Evolutionary conservation across 2,888 invertebrate species (phyloP).

Genomic region (Brachynemurus nebulosus): DNA sequence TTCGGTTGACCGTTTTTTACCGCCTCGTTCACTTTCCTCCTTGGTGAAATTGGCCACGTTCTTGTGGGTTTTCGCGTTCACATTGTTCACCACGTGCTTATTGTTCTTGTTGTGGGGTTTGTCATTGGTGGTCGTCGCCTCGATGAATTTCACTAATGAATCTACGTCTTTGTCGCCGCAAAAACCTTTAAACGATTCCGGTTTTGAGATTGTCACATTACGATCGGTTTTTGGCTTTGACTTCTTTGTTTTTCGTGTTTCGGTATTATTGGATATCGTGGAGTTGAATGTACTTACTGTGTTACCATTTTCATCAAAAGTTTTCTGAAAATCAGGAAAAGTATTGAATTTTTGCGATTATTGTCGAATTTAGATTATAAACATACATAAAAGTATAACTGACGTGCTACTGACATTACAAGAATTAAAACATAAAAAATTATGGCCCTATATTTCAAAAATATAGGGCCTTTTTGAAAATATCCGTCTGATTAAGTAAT

Average conservation of each 20-base stretch:
- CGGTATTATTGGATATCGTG: constrained; percentile 31
- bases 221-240: constrained; percentile 37
- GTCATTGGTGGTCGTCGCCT: constrained; percentile 29
- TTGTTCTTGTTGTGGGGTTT: constrained; percentile 27
- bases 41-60: constrained; percentile 8
- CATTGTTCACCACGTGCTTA: constrained; percentile 24
- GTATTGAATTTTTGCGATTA: too few species aligned
- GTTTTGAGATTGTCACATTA: constrained; percentile 28
- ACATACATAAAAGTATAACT: too few species aligned
- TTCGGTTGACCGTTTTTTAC: constrained; percentile 31
- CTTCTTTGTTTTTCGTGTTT: constrained; percentile 41
- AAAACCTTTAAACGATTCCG: constrained; percentile 49
- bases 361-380: too few species aligned
- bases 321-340: constrained; percentile 37
- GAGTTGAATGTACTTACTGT: constrained; percentile 41
- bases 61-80: constrained; percentile 11
- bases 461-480: too few species aligned
- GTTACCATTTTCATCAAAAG: constrained; percentile 71
- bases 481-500: too few species aligned
- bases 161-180: constrained; percentile 65
- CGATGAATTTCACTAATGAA: constrained; percentile 63
- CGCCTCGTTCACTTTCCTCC: constrained; percentile 25
- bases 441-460: too few species aligned
- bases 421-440: too few species aligned
- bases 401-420: too few species aligned